Percentiles rank a stretch among this genome's conserved stretches.
phyloP scores from a whole-genome alignment of 2,888 invertebrate genomes.

The Leistus spinibarbis region DNA sequence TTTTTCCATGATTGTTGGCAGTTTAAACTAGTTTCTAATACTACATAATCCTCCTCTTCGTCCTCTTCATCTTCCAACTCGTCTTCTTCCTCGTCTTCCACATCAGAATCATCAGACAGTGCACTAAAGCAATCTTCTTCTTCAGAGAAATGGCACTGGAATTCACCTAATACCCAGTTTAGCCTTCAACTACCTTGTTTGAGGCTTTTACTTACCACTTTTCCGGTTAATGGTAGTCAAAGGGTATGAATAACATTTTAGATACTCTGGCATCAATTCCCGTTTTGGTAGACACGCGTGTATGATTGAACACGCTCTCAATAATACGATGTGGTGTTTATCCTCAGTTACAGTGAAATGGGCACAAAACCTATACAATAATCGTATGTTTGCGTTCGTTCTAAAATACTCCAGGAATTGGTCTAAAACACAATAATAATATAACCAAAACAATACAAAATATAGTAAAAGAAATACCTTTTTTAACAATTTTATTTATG shows the following conservation, averaged over 20 bases:
- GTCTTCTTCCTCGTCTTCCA: conserved; percentile 26
- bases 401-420: conserved; percentile 21
- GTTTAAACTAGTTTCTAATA: conserved; percentile 13
- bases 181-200: background rate
- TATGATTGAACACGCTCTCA: conserved; percentile 34
- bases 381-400: conserved; percentile 30
- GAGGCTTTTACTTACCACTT: background rate
- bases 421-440: conserved; percentile 16
- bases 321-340: conserved; percentile 29
- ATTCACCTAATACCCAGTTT: background rate
- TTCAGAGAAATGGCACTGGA: background rate
- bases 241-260: conserved; percentile 24
- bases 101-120: conserved; percentile 30
- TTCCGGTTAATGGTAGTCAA: background rate
- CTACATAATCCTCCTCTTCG: conserved; percentile 8
- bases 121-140: conserved; percentile 25
- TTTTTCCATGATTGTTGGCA: background rate
- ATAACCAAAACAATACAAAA: too few relatives aligned
- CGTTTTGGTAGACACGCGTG: conserved; percentile 32
- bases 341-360: conserved; percentile 28
- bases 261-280: conserved; percentile 11
- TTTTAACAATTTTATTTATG: conserved; percentile 26
- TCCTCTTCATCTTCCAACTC: conserved; percentile 30
- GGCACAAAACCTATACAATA: conserved; percentile 28
- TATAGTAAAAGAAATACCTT: conserved; percentile 1